A percentile compares a stretch with the other conserved stretches of the same genome.
phyloP scores from a whole-genome alignment of 2,888 invertebrate genomes.

The Tetranychus truncatus region DNA sequence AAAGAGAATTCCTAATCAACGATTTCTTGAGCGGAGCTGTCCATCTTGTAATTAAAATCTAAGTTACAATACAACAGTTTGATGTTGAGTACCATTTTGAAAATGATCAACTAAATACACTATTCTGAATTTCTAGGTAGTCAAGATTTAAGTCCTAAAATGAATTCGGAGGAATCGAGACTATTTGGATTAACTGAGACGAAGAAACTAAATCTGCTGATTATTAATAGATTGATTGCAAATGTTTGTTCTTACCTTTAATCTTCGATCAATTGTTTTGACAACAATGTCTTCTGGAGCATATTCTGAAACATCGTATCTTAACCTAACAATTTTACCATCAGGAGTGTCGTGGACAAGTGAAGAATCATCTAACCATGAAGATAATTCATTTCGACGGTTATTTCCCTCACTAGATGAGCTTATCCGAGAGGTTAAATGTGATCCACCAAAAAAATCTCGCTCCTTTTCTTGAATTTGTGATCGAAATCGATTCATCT shows the following conservation, averaged over 20 bases:
- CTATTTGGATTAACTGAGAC: no score
- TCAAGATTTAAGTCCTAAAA: no score
- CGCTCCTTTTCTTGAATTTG: constrained; percentile 81
- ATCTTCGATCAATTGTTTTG: constrained; percentile 91
- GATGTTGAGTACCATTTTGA: no score
- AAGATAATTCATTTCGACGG: constrained; percentile 38
- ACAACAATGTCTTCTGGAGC: constrained; percentile 88
- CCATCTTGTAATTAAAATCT: no score
- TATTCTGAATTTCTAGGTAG: no score
- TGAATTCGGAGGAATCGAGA: no score
- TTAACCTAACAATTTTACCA: constrained; percentile 75
- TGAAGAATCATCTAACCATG: constrained; percentile 72
- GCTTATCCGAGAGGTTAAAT: background rate
- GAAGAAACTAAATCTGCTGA: no score
- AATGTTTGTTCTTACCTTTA: constrained; percentile 34
- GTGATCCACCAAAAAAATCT: constrained; percentile 46
- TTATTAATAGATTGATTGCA: background rate
- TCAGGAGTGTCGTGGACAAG: constrained; percentile 83
- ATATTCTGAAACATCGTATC: constrained; percentile 94
- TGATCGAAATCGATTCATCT: constrained; percentile 83
- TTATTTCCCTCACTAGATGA: background rate
- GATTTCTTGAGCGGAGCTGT: no score
- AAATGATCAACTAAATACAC: no score
- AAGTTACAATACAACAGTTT: no score
- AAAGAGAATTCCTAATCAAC: no score